These are phyloP conservation scores for Epirrita christyi DNA, from an alignment of 2,888 invertebrate species.

Conservation along the genomic window DNA sequence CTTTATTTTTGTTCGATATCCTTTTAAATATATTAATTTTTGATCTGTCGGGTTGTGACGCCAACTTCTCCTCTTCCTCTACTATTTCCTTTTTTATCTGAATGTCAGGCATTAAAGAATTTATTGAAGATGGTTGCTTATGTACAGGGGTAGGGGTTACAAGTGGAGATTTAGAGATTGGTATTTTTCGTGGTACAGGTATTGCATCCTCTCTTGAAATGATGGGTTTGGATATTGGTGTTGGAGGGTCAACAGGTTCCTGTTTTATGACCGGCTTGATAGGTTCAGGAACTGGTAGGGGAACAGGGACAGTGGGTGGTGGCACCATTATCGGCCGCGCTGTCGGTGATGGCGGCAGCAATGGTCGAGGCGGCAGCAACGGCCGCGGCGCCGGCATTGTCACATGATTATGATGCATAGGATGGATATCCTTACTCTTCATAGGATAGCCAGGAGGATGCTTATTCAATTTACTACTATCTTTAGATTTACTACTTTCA, in stretches of 20 bases:
- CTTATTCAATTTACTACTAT: slow-evolving; percentile 78
- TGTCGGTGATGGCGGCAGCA: slow-evolving; percentile 54
- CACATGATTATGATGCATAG: slow-evolving; percentile 74
- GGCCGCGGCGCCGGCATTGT: slow-evolving; percentile 68
- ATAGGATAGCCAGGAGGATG: slow-evolving; percentile 71
- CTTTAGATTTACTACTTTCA: slow-evolving; percentile 81
- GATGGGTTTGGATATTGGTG: slow-evolving; percentile 50
- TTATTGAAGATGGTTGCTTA: slow-evolving; percentile 52
- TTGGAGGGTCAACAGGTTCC: slow-evolving; percentile 63
- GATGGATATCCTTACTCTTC: slow-evolving; percentile 73
- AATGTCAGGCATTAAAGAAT: slow-evolving; percentile 63
- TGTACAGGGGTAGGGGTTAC: slow-evolving; percentile 66
- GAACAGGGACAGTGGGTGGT: slow-evolving; percentile 46
- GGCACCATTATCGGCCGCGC: slow-evolving; percentile 54
- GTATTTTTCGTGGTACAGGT: slow-evolving; percentile 79
- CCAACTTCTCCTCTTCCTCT: slow-evolving; percentile 86
- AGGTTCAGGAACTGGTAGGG: slow-evolving; percentile 46
- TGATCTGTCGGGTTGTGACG: slow-evolving; percentile 92
- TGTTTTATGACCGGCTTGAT: slow-evolving; percentile 69
- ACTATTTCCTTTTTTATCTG: slow-evolving; percentile 82
- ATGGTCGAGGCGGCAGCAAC: slow-evolving; percentile 44
- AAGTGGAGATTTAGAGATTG: slow-evolving; percentile 78
- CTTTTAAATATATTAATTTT: slow-evolving; percentile 95
- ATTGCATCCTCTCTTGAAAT: slow-evolving; percentile 68
- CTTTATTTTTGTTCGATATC: slow-evolving; percentile 90